These are phyloP conservation scores for Apogon hyalosoma DNA, from an alignment of 2,797 vertebrate genomes.

Conservation along the genomic window DNA sequence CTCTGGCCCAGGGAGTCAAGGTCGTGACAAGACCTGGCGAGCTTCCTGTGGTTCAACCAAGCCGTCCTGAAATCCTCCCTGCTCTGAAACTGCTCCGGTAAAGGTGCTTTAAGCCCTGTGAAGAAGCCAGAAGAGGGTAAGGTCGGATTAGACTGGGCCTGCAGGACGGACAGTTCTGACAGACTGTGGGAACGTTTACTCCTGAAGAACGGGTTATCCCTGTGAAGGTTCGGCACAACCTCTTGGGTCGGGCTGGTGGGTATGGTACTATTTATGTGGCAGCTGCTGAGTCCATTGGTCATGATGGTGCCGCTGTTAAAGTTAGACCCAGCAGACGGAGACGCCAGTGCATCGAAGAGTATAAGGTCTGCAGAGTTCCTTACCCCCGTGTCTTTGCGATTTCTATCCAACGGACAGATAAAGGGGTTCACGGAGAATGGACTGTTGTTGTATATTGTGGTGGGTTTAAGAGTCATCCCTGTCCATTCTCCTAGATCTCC, in stretches of 20 bases:
- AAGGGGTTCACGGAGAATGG: constrained; percentile 91
- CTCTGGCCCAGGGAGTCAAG: constrained; percentile 94
- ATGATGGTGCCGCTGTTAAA: constrained; percentile 60
- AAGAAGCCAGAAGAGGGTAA: constrained; percentile 86
- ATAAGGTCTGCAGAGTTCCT: constrained; percentile 86
- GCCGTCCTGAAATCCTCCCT: constrained; percentile 95
- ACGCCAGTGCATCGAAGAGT: constrained; percentile 85
- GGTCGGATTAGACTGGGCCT: constrained; percentile 87
- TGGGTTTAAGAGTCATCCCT: constrained; percentile 73
- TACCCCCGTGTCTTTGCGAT: constrained; percentile 56
- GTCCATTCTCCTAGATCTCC: constrained; percentile 89
- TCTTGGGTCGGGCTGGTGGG: constrained; percentile 70
- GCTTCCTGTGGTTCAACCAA: constrained; percentile 95
- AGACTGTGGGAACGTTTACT: constrained; percentile 97
- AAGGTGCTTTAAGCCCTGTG: constrained; percentile 90
- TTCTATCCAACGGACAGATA: constrained; percentile 73
- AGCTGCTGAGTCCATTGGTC: constrained; percentile 82
- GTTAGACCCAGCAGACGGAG: constrained; percentile 72
- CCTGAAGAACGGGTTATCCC: constrained; percentile 93
- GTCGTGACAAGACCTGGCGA: constrained; percentile 96
- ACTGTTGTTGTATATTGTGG: constrained; percentile 76
- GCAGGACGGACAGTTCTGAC: constrained; percentile 93
- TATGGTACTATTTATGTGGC: constrained; percentile 80
- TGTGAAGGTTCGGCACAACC: constrained; percentile 68
- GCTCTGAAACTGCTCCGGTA: constrained; percentile 95